These are phyloP conservation scores for Apotomis turbidana DNA, from an alignment of 2,888 invertebrate species.

Conservation along the genomic window DNA sequence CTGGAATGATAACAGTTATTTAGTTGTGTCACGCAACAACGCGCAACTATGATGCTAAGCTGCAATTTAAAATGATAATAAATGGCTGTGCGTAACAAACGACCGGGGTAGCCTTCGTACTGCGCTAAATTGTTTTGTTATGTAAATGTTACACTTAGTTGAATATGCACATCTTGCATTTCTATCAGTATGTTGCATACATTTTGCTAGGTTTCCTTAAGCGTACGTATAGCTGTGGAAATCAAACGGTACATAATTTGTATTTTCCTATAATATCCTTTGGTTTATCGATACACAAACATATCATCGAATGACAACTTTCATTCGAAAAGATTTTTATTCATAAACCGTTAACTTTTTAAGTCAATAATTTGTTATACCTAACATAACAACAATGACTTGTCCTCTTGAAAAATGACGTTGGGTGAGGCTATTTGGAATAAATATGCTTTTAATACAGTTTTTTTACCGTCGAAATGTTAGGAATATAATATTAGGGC, in stretches of 20 bases:
- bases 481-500: no score
- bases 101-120: slow-evolving; percentile 54
- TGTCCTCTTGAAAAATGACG: no score
- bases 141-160: slow-evolving; percentile 53
- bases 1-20: slow-evolving; percentile 43
- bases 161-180: slow-evolving; percentile 40
- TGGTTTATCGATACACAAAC: no score
- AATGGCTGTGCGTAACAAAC: slow-evolving; percentile 53
- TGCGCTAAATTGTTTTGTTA: slow-evolving; percentile 55
- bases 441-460: no score
- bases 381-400: no score
- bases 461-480: no score
- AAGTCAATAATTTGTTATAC: no score
- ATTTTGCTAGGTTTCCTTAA: slow-evolving; percentile 8
- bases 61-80: slow-evolving; percentile 57
- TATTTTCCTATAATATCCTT: neutral
- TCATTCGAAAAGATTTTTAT: no score
- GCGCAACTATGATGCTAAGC: slow-evolving; percentile 47
- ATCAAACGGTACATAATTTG: neutral
- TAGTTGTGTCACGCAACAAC: slow-evolving; percentile 45
- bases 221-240: neutral
- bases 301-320: no score
- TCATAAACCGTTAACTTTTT: no score
- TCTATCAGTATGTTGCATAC: slow-evolving; percentile 15
- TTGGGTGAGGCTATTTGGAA: no score